Base-by-base conservation (phyloP, 2,113 vertebrate species). In the Rhinogobius similis region DNA sequence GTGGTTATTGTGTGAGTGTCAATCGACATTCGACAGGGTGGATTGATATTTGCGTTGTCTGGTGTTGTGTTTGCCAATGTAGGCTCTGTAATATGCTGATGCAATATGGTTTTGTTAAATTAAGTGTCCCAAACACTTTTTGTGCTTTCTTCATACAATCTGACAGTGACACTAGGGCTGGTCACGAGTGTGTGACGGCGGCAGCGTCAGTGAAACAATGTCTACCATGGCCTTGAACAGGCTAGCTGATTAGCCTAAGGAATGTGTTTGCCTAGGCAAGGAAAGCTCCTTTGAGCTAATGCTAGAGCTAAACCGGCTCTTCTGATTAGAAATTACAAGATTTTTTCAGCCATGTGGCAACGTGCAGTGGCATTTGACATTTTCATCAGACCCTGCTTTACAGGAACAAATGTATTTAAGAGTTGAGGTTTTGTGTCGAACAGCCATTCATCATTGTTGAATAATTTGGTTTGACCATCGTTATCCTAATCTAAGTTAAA, bases 241-340 rank as follows among this genome's bases (percentile, higher is more conserved):
- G 64, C 78, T 77, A 68, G 71, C 87, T 84, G 87, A 90, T 91
- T 86, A 86, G 73, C 76, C 20, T 21, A 58, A 88, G 87, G 90
- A 91, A 91, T 91, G 90, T 88, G 80, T 89, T 91, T 88, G 82
- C 76, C 81, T 46, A 83, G 79, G 81, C 82, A 84, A 67, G 82
- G 48, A 87, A 89, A 88, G 82, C 78, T 61, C 65, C 75, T 78
- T 77, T 72, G 29, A 59, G 77, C 62, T 65, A 80, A 62, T 14
- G 67, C 83, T 71, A 68, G 81, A 76, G 77, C 82, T 81, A 83
- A 89, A 84, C 73, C 83, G 65, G 84, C 83, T 72, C 70, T 76
- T 77, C 68, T 82, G 82, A 83, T 82, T 75, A 83, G 70, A 67
- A 65, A 52, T 62, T 68, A 82, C 53, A 66, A 20, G n/a, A 38